Evolutionary conservation across 2,888 invertebrate genomes (phyloP).

Genomic region (Tinea pellionella): DNA sequence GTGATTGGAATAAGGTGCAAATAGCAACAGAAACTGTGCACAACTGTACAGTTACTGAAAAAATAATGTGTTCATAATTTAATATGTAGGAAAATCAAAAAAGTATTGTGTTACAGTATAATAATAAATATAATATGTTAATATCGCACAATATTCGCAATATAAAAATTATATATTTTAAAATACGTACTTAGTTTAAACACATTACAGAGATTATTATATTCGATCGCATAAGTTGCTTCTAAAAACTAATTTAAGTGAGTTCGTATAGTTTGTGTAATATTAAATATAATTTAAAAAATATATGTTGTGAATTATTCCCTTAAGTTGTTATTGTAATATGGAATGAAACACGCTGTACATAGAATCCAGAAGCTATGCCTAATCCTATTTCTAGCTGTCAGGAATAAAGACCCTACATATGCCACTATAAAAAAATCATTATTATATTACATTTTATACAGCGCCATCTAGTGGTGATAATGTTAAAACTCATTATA

Average conservation of each 20-base stretch:
- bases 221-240: neutral
- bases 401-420: too few species aligned
- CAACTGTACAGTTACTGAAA: neutral
- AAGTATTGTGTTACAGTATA: conserved; percentile 2
- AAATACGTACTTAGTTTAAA: neutral
- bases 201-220: neutral
- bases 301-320: neutral
- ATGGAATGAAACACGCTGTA: neutral
- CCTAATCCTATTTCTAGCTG: too few species aligned
- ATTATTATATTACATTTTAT: too few species aligned
- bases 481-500: too few species aligned
- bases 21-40: neutral
- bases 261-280: too few species aligned
- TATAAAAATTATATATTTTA: neutral
- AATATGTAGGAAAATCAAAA: neutral
- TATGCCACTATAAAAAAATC: too few species aligned
- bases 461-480: too few species aligned
- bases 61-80: neutral
- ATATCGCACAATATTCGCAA: conserved; percentile 2
- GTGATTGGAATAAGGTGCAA: neutral
- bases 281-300: neutral
- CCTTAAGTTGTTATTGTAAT: neutral
- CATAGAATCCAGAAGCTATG: neutral
- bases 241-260: neutral
- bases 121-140: neutral